These are phyloP conservation scores for Thaumetopoea pityocampa DNA, from an alignment of 1,140 invertebrate species.

Conservation along the genomic window DNA sequence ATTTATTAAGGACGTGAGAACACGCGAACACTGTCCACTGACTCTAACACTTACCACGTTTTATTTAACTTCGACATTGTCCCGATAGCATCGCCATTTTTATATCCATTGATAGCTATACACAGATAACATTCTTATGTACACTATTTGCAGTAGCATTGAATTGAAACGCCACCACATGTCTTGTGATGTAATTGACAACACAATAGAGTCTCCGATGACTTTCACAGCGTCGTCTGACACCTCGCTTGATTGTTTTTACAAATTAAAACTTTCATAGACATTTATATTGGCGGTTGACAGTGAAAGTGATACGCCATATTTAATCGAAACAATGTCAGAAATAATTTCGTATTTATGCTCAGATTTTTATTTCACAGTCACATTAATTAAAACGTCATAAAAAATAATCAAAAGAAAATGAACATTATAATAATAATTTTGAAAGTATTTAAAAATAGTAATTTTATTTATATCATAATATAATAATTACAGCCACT, in stretches of 20 bases:
- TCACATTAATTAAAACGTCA: no score
- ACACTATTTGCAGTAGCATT: constrained; percentile 14
- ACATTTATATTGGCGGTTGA: constrained; percentile 19
- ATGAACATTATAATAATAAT: no score
- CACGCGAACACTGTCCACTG: constrained; percentile 18
- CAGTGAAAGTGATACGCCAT: constrained; percentile 18
- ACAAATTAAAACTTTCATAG: constrained; percentile 14
- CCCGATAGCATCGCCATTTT: constrained; percentile 23
- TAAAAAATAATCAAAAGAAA: no score
- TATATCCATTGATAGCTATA: constrained; percentile 19
- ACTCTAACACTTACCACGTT: constrained; percentile 28
- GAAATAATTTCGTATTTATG: constrained; percentile 16
- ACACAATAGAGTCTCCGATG: constrained; percentile 13
- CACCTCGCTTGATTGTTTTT: constrained; percentile 19
- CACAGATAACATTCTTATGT: constrained; percentile 7
- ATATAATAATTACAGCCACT: no score
- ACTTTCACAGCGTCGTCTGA: constrained; percentile 9
- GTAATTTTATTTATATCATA: no score
- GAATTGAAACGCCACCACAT: constrained; percentile 10
- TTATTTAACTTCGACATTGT: constrained; percentile 34
- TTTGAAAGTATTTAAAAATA: no score
- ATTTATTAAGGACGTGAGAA: constrained; percentile 62
- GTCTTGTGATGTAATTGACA: constrained; percentile 9
- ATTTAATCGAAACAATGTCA: constrained; percentile 16
- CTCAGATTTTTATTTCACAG: no score